Base-by-base conservation (phyloP, 2,113 vertebrate genomes). In the Varanus salvator region DNA sequence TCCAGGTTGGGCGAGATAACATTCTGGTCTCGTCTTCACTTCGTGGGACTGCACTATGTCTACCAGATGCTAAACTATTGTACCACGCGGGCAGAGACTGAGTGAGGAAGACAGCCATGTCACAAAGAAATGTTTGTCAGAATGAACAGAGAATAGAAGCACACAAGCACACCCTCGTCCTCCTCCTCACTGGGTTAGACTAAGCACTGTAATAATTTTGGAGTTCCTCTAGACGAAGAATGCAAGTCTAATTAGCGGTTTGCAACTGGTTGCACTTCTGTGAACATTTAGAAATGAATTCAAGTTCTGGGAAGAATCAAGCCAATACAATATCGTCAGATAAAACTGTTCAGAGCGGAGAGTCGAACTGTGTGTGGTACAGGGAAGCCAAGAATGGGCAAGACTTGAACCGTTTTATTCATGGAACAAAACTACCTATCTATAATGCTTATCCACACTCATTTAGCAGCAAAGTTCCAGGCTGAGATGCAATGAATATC, bases 21-120 rank as follows among this genome's bases (percentile, higher is more conserved):
- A 94, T 74, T 88, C 84, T 74, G 90, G 80, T 81, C 84, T 91
- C 82, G 66, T 88, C 76, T 91, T 93, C 74, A 87, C 93, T 94
- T 86, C 88, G 86, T 27, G 89, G 90, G 82, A 72, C 81, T 77
- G 77, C 93, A 78, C 31, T 84, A 86, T 81, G 86, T 84, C 86
- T 81, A 93, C 87, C 68, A 96, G 93, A 93, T 95, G 94, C 91
- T 94, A 84, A 83, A 89, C 91, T 94, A 94, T 91, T 95, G 90
- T 91, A 82, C 89, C 83, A 90, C 48, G 88, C n/a, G 11, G 68
- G 76, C 0, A 0, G 87, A 93, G 78, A 85, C 85, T 88, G 89
- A 95, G 92, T 81, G 90, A 66, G 93, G 86, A 92, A 89, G 80
- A 91, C 89, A 92, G 89, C 76, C 89, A 89, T 85, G 69, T 88